Percentiles rank a stretch among this genome's conserved stretches.
These are phyloP conservation scores for Xanthia icteritia DNA, from an alignment of 2,888 invertebrate genomes.

Conservation along the genomic window DNA sequence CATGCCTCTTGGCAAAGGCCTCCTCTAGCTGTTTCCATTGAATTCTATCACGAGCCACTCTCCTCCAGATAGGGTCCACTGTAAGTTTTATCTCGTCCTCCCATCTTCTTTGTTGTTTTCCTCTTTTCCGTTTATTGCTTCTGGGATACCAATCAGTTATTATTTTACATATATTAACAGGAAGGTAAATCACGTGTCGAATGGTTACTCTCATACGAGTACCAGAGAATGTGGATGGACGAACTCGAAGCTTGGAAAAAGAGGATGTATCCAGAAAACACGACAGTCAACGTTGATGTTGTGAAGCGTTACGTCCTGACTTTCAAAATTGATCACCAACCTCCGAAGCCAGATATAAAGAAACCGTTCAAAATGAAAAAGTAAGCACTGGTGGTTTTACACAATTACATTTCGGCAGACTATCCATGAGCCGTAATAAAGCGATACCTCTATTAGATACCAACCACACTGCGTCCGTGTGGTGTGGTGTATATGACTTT, in stretches of 20 bases:
- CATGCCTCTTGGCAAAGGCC: too few relatives aligned
- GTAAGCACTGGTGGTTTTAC: constrained; percentile 69
- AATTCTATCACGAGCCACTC: too few relatives aligned
- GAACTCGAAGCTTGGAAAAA: constrained; percentile 89
- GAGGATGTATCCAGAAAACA: constrained; percentile 88
- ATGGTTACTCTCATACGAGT: constrained; percentile 89
- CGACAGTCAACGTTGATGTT: constrained; percentile 83
- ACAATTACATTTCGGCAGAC: neutral
- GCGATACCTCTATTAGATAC: neutral
- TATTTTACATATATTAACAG: constrained; percentile 66
- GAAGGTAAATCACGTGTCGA: constrained; percentile 84
- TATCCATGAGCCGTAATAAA: neutral
- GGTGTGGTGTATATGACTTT: neutral
- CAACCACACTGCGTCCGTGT: neutral
- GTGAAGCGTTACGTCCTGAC: constrained; percentile 86
- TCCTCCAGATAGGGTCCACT: too few relatives aligned
- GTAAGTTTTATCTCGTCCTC: too few relatives aligned
- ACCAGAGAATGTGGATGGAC: constrained; percentile 90
- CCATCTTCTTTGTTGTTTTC: too few relatives aligned
- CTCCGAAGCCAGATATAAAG: constrained; percentile 86
- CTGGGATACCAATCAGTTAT: too few relatives aligned
- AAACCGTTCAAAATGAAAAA: constrained; percentile 88
- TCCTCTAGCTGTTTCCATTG: too few relatives aligned
- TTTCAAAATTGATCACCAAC: constrained; percentile 84
- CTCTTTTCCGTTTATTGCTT: too few relatives aligned